A percentile compares a stretch with the other conserved stretches of the same genome.
Evolutionary conservation across 2,888 invertebrate species (phyloP).

Genomic region (Halictus quadricinctus): DNA sequence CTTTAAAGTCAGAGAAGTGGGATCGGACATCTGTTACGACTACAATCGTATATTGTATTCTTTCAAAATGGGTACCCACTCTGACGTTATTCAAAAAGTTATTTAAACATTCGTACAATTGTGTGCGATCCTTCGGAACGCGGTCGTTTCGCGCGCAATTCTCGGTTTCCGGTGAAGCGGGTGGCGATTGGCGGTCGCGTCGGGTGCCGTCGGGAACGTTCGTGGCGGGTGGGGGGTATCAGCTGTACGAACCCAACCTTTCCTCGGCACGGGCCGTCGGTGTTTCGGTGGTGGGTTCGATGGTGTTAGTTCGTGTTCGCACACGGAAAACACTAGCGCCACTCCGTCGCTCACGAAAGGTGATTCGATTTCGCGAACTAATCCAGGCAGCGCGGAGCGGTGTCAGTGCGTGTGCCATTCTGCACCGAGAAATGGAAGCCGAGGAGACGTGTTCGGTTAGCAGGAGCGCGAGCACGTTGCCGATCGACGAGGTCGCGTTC

Average conservation of each 20-base stretch:
- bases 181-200: conserved; percentile 11
- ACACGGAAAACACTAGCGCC: conserved; percentile 68
- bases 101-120: too few species aligned
- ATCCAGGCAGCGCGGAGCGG: conserved; percentile 66
- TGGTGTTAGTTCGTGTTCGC: conserved; percentile 19
- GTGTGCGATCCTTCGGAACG: neutral
- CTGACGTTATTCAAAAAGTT: too few species aligned
- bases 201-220: neutral
- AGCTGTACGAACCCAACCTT: conserved; percentile 69
- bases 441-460: conserved; percentile 74
- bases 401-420: conserved; percentile 75
- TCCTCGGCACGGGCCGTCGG: conserved; percentile 23
- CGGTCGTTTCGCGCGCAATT: neutral
- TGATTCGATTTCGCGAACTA: conserved; percentile 74
- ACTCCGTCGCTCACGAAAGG: conserved; percentile 66
- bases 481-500: conserved; percentile 65
- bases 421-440: conserved; percentile 80
- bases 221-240: conserved; percentile 55
- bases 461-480: conserved; percentile 71
- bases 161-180: neutral
- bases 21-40: too few species aligned
- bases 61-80: too few species aligned
- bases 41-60: too few species aligned
- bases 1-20: too few species aligned
- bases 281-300: neutral